Evolutionary conservation across 2,888 invertebrate genomes (phyloP).

Genomic region (Cantharis rufa): DNA sequence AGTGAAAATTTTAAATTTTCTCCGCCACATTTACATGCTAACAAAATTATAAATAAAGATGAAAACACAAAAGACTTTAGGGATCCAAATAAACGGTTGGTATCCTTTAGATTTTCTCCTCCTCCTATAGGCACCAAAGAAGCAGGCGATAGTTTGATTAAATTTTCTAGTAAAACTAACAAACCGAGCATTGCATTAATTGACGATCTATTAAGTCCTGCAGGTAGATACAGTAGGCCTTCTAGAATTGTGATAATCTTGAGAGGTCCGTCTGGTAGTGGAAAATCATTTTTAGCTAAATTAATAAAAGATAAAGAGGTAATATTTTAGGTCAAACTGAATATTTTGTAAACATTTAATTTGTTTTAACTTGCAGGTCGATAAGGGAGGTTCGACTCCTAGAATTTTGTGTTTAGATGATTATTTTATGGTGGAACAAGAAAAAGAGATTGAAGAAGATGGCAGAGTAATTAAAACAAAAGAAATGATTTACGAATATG

Average conservation of each 20-base stretch:
- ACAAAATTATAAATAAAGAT: neutral
- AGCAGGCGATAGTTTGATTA: neutral
- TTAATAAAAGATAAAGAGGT: constrained; percentile 81
- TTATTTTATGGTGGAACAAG: constrained; percentile 90
- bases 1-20: neutral
- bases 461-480: constrained; percentile 72
- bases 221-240: constrained; percentile 81
- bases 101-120: neutral
- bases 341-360: constrained; percentile 6
- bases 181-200: constrained; percentile 62
- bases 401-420: constrained; percentile 93
- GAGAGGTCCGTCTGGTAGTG: constrained; percentile 92
- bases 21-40: neutral
- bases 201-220: constrained; percentile 81
- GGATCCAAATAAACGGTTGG: neutral
- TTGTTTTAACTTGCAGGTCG: constrained; percentile 56
- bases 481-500: constrained; percentile 88
- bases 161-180: neutral
- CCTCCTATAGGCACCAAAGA: neutral
- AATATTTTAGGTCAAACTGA: constrained; percentile 14
- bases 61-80: neutral
- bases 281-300: constrained; percentile 89
- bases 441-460: constrained; percentile 71
- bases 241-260: constrained; percentile 82
- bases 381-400: constrained; percentile 86